Base-by-base conservation (phyloP, 2,797 vertebrate species). In the Sphenopsis melanotis region DNA sequence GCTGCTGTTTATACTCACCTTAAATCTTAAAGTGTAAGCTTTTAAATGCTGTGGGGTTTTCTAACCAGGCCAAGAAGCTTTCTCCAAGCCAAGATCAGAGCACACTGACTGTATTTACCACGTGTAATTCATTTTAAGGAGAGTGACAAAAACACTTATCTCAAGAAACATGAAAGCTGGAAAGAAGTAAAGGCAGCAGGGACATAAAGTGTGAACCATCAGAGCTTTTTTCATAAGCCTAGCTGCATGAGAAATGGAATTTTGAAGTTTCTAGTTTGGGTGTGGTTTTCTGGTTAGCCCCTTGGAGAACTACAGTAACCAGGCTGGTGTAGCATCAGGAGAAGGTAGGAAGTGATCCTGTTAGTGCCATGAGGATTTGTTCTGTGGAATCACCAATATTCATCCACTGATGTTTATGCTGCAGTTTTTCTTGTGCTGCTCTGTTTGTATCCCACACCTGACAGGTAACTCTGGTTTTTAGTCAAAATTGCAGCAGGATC, bases 91-190 rank as follows among this genome's bases (percentile, higher is more conserved):
- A 63, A 87, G 68, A 89, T 66, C 78, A 79, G 68, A 89, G 52
- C 70, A 88, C 47, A 10, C 29, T 52, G 50, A 24, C 61, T 75
- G 2, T 55, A 44, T 94, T 90, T 93, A 65, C 65, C 47, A 82
- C 0, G 0, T 34, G 32, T 86, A 92, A 87, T 74, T 83, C 66
- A 71, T 74, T 75, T 60, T 37, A 53, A 64, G 63, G 39, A 63
- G n/a, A 93, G 27, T 60, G 76, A 91, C 65, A 96, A 95, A 75
- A 79, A 13, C 69, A 60, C 74, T 93, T 91, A 50, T 93, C 81
- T 95, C 83, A 36, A 83, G 82, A 59, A 82, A 85, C 16, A 26
- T 36, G 72, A 83, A 83, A 91, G 34, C 50, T 76, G 41, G 52
- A 49, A 89, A 78, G 83, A 76, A 88, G 61, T 81, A 70, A 84